phyloP scores from a whole-genome alignment of 92 coral and sea anemone species.

The Metridium senile region DNA sequence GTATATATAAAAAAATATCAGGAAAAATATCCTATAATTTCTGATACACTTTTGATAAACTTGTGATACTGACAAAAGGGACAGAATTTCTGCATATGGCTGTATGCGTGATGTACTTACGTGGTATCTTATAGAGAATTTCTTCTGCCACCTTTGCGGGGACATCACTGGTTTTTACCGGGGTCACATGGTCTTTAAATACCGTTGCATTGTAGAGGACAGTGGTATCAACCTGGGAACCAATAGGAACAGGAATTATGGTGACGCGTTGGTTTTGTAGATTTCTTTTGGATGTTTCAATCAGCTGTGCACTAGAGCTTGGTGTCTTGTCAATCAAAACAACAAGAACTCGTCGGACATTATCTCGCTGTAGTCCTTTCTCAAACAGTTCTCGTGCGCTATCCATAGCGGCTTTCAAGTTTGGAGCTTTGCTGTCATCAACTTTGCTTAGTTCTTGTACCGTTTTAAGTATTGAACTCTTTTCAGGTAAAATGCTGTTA shows the following conservation, averaged over 20 bases:
- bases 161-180: not conserved
- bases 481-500: constrained; percentile 26
- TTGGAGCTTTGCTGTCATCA: constrained; percentile 29
- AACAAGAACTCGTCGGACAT: constrained; percentile 17
- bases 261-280: constrained; percentile 31
- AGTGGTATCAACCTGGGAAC: constrained; percentile 20
- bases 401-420: constrained; percentile 20
- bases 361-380: constrained; percentile 5
- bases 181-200: constrained; percentile 24
- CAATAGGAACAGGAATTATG: constrained; percentile 43
- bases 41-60: too few species aligned
- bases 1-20: too few species aligned
- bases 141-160: constrained; percentile 26
- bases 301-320: not conserved
- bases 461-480: constrained; percentile 1
- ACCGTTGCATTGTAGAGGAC: constrained; percentile 22
- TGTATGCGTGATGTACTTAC: constrained; percentile 31
- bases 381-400: constrained; percentile 16
- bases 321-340: constrained; percentile 30
- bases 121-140: constrained; percentile 18
- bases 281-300: constrained; percentile 1
- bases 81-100: too few species aligned
- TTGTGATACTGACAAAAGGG: too few species aligned
- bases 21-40: too few species aligned
- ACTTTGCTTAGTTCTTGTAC: constrained; percentile 20